phyloP scores from a whole-genome alignment of 2,888 invertebrate genomes.

The Machimus atricapillus region DNA sequence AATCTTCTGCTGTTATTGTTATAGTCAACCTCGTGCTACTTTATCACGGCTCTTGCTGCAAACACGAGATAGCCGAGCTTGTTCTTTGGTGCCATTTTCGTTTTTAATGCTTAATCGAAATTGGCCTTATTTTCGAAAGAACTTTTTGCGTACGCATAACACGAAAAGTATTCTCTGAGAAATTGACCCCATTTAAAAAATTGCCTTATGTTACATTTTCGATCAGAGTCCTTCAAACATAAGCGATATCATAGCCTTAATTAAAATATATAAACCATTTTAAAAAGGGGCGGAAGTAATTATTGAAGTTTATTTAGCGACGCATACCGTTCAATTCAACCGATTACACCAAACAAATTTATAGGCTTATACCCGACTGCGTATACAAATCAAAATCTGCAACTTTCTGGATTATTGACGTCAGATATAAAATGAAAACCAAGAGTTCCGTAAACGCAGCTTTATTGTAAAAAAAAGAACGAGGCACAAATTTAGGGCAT shows the following conservation, averaged over 20 bases:
- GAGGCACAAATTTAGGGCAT: not conserved
- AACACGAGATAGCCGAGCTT: conserved; percentile 6
- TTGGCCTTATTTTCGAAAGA: not conserved
- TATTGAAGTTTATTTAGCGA: not conserved
- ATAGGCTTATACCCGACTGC: not conserved
- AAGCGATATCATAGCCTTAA: not conserved
- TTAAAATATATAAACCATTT: not conserved
- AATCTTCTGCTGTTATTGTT: conserved; percentile 21
- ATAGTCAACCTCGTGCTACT: conserved; percentile 14
- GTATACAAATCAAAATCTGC: not conserved
- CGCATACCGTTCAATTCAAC: not conserved
- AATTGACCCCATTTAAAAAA: not conserved
- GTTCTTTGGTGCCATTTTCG: not conserved
- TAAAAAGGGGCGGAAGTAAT: not conserved
- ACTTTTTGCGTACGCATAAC: not conserved
- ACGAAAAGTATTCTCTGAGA: not conserved
- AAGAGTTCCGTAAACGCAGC: not conserved
- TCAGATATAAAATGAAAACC: conserved; percentile 3
- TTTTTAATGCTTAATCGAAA: conserved; percentile 11
- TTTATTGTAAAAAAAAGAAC: not conserved
- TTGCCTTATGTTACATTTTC: not conserved
- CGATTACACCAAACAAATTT: not conserved
- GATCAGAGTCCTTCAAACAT: not conserved
- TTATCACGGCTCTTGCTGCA: conserved; percentile 22
- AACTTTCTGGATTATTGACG: conserved; percentile 35